Evolutionary conservation across 2,113 vertebrate genomes (phyloP).

Genomic region (Archocentrus centrarchus): DNA sequence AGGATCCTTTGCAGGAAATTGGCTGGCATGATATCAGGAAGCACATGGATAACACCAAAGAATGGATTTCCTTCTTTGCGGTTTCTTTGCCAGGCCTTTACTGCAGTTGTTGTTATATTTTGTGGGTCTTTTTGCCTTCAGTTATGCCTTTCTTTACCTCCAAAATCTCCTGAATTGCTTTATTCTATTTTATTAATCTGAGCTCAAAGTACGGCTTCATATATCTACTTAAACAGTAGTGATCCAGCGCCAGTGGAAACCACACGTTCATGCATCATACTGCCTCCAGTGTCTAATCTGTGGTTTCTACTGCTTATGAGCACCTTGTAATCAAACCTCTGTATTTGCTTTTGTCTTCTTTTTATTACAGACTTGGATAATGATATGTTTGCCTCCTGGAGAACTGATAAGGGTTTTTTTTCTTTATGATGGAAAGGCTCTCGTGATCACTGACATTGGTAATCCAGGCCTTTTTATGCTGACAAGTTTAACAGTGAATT

Average conservation of each 20-base stretch:
- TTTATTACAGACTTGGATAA: not conserved
- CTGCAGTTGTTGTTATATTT: not conserved
- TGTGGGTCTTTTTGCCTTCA: not conserved
- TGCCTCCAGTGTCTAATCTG: not conserved
- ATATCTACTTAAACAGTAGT: not conserved
- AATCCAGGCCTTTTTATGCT: not conserved
- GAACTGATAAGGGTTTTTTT: not conserved
- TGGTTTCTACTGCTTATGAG: no score
- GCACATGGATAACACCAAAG: not conserved
- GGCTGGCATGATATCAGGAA: not conserved
- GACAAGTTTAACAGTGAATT: not conserved
- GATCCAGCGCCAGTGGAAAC: not conserved
- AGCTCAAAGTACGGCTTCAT: not conserved
- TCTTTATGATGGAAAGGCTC: not conserved
- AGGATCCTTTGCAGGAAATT: not conserved
- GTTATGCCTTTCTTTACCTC: not conserved
- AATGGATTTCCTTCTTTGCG: not conserved
- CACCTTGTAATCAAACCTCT: no score
- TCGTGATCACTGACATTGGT: not conserved
- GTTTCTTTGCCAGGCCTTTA: not conserved
- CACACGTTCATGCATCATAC: not conserved
- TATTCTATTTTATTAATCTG: not conserved
- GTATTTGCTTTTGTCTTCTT: no score
- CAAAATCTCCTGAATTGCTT: not conserved
- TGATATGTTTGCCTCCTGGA: not conserved